Percentiles rank a stretch among this genome's conserved stretches.
These are phyloP conservation scores for Corbicula japonica DNA, from an alignment of 2,888 invertebrate species.

Conservation along the genomic window DNA sequence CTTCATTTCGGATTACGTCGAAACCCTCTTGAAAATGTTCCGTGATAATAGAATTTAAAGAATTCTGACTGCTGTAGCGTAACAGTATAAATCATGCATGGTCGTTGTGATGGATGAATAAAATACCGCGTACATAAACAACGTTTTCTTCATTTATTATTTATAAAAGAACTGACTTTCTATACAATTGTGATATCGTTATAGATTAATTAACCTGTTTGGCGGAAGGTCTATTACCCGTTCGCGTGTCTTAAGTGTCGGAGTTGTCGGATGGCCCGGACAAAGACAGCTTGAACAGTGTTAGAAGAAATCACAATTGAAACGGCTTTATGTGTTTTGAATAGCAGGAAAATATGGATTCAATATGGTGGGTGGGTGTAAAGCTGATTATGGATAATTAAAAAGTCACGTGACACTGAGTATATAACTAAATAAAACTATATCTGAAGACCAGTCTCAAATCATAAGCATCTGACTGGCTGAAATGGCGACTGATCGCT, in stretches of 20 bases:
- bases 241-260: not conserved
- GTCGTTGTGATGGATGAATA: slow-evolving; percentile 8
- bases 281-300: not conserved
- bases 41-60: not conserved
- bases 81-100: slow-evolving; percentile 13
- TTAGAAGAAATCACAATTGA: not conserved
- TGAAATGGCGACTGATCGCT: no score
- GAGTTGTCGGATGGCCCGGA: not conserved
- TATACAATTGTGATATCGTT: not conserved
- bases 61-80: not conserved
- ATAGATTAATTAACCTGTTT: not conserved
- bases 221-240: not conserved
- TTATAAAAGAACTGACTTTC: slow-evolving; percentile 4
- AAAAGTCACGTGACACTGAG: no score
- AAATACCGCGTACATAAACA: not conserved
- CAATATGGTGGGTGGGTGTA: no score
- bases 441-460: no score
- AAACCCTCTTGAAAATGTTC: no score
- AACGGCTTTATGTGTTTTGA: no score
- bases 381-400: no score
- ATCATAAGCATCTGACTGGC: no score
- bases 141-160: slow-evolving; percentile 17
- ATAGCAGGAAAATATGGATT: no score
- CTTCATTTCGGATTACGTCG: no score
- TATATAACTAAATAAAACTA: no score